Base-by-base conservation (phyloP, 2,888 invertebrate species). In the Hipparchia semele region DNA sequence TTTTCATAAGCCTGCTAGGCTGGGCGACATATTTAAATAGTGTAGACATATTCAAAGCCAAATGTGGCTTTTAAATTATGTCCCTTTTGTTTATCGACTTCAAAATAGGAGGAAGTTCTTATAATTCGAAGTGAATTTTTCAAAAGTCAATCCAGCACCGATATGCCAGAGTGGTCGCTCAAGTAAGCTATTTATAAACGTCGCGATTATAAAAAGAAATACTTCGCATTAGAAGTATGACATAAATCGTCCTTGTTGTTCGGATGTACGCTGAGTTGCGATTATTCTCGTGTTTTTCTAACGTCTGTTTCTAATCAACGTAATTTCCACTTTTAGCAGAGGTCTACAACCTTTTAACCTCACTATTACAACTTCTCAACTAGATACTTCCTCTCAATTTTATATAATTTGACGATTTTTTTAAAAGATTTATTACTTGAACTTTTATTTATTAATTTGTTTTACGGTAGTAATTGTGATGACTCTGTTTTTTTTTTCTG, bases 341-440 rank as follows among this genome's bases (percentile, higher is more conserved):
- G 64, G 64, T 64, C 51, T 64, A 64, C 64, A 64, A 51, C 49
- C 64, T 64, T 64, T 64, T 64, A 23, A 64, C 64, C 64, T 23
- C 6, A 64, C 39, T 39, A 39, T 39, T 23, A 23, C 23, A 23
- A 23, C 23, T 23, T 23, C 23, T 23, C 1, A 39, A 39, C 39
- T 39, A 39, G 39, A 39, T 39, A 4, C 39, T 39, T 39, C 5
- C 3, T 39, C 39, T 39, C 39, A 39, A 39, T 4, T 39, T 39
- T 4, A 0, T 23, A 23, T 23, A 39, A 39, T 39, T 39, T 39
- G 5, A 39, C 5, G 39, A 23, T 23, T 23, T 23, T 23, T 23
- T 23, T 23, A 23, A 23, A 23, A 23, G 23, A 23, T 39, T 39
- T 39, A 39, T 39, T 4, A 39, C 5, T 39, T 39, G 39, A 39